A percentile compares a stretch with the other conserved stretches of the same genome.
Conservation (phyloP, 2,113 vertebrate genomes). For the Eubucco bourcierii region DNA sequence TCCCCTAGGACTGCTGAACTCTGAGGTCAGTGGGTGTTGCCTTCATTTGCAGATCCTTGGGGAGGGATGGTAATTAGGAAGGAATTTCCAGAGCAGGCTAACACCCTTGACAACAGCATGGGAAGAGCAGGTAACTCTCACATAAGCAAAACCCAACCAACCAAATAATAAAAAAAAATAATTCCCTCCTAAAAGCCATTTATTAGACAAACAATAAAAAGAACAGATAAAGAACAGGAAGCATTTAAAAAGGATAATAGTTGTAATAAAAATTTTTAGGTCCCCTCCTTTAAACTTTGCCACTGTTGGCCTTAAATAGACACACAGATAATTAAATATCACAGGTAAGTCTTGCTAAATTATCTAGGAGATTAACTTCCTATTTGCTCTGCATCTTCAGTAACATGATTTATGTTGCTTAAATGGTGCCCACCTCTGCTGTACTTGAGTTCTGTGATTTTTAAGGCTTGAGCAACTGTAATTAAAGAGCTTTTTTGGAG, state of each 20-base stretch:
- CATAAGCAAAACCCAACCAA: accelerated
- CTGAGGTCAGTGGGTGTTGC: neutral
- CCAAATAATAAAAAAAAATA: neutral
- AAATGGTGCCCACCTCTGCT: neutral
- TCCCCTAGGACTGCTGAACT: neutral
- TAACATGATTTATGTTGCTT: neutral
- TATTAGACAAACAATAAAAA: neutral
- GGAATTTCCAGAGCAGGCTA: neutral
- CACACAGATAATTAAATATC: neutral
- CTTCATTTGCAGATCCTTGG: neutral
- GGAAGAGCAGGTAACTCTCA: neutral
- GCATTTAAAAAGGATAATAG: neutral
- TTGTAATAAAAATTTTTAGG: conserved; percentile 13
- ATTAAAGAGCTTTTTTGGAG: conserved; percentile 11
- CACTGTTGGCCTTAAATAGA: neutral
- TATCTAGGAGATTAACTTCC: neutral
- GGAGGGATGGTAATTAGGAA: neutral
- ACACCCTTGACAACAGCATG: neutral
- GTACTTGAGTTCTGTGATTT: neutral
- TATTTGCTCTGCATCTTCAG: neutral
- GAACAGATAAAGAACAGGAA: neutral
- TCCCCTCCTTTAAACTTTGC: neutral
- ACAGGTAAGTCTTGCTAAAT: neutral
- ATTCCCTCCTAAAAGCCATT: neutral
- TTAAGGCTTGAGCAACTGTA: conserved; percentile 1